A percentile compares a stretch with the other conserved stretches of the same genome.
Conservation (phyloP, 2,113 vertebrate genomes). For the Rhinolophus sinicus region DNA sequence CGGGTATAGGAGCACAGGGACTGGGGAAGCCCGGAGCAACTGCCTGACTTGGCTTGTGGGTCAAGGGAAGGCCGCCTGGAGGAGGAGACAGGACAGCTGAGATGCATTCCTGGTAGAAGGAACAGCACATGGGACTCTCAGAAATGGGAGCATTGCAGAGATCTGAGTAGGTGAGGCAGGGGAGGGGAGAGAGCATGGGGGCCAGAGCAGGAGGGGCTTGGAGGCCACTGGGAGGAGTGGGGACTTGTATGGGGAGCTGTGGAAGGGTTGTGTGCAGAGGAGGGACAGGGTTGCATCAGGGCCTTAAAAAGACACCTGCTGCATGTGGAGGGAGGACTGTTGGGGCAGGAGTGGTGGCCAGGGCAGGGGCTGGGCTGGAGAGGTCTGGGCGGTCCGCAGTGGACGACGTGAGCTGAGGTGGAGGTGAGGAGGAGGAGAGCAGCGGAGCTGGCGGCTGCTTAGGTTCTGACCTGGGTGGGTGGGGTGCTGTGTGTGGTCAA, state of each 20-base stretch:
- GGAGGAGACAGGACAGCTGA: background rate
- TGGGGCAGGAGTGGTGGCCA: background rate
- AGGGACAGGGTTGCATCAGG: background rate
- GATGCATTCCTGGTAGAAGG: background rate
- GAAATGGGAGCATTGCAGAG: background rate
- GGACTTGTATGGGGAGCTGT: accelerated
- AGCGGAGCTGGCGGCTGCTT: background rate
- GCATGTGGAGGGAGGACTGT: background rate
- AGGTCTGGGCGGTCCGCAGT: background rate
- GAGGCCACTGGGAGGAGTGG: background rate
- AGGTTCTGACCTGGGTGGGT: background rate
- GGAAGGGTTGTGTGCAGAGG: background rate
- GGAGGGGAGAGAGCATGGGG: no score
- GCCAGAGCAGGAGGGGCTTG: background rate
- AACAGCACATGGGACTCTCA: background rate
- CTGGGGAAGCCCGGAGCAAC: background rate
- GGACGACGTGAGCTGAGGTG: no score
- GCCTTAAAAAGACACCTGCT: background rate
- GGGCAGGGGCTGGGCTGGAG: background rate
- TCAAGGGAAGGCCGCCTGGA: background rate
- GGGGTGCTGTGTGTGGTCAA: background rate
- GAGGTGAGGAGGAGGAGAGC: background rate
- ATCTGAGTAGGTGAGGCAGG: background rate
- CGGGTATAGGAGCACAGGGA: background rate
- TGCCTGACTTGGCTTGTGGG: background rate